phyloP scores from a whole-genome alignment of 2,888 invertebrate genomes.

The Chrysina gloriosa region DNA sequence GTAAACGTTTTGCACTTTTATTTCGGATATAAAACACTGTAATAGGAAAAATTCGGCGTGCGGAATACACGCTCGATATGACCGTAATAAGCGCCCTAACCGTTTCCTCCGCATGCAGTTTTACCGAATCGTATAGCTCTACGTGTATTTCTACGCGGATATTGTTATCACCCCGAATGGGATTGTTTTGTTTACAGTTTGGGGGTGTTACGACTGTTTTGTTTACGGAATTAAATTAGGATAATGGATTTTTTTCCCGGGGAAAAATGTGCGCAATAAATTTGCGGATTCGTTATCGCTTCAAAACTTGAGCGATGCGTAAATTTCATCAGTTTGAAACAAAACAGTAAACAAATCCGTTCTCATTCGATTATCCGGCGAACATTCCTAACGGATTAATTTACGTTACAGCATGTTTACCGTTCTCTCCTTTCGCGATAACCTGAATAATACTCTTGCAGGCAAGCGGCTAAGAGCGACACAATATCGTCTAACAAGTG shows the following conservation, averaged over 20 bases:
- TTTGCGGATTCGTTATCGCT: too few species aligned
- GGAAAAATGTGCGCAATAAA: too few species aligned
- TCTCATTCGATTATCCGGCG: too few species aligned
- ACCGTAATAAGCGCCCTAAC: not conserved
- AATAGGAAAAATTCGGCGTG: conserved; percentile 12
- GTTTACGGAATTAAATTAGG: too few species aligned
- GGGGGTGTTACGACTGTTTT: not conserved
- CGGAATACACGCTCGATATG: not conserved
- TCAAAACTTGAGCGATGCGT: too few species aligned
- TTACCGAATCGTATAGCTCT: not conserved
- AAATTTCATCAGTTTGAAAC: too few species aligned
- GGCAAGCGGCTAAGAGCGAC: not conserved
- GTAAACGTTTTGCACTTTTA: conserved; percentile 17
- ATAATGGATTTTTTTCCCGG: too few species aligned
- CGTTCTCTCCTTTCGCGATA: not conserved
- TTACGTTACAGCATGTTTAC: not conserved
- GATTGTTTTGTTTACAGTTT: not conserved
- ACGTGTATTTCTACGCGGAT: too few species aligned
- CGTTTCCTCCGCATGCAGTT: not conserved
- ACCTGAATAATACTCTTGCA: not conserved
- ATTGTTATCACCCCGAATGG: not conserved
- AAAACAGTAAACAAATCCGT: too few species aligned
- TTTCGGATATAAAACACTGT: conserved; percentile 1
- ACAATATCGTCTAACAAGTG: not conserved
- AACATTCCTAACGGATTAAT: too few species aligned